These are phyloP conservation scores for Notolepis coatsorum DNA, from an alignment of 2,797 vertebrate genomes.

Conservation along the genomic window DNA sequence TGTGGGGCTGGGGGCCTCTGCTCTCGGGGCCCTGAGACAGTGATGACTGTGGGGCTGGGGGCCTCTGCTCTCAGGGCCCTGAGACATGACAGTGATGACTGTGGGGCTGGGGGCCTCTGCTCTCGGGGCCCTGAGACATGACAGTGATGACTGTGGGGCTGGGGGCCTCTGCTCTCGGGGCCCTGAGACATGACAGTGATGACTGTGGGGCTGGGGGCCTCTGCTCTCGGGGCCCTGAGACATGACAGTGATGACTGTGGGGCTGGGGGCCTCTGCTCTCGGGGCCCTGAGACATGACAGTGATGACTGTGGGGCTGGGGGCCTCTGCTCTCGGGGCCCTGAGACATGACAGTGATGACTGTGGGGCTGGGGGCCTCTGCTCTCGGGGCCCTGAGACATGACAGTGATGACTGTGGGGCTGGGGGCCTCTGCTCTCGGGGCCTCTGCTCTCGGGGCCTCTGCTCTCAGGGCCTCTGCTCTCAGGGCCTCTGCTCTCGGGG, in stretches of 20 bases:
- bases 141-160: slow-evolving; percentile 64
- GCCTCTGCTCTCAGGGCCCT: slow-evolving; percentile 47
- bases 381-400: slow-evolving; percentile 56
- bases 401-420: slow-evolving; percentile 64
- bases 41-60: slow-evolving; percentile 60
- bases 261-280: slow-evolving; percentile 41
- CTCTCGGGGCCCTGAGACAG: slow-evolving; percentile 56
- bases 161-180: slow-evolving; percentile 41
- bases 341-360: slow-evolving; percentile 70
- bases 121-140: slow-evolving; percentile 56
- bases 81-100: slow-evolving; percentile 70
- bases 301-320: slow-evolving; percentile 60
- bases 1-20: slow-evolving; percentile 43
- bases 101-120: slow-evolving; percentile 42
- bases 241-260: slow-evolving; percentile 67
- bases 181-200: slow-evolving; percentile 68
- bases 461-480: slow-evolving; percentile 37
- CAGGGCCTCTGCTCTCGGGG: slow-evolving; percentile 30
- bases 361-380: slow-evolving; percentile 42
- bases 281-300: slow-evolving; percentile 59
- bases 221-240: slow-evolving; percentile 55
- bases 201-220: slow-evolving; percentile 49
- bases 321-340: slow-evolving; percentile 47
- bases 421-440: slow-evolving; percentile 44
- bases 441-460: too few species aligned